Conservation (phyloP, 2,113 vertebrate species). For the Plotosus lineatus region DNA sequence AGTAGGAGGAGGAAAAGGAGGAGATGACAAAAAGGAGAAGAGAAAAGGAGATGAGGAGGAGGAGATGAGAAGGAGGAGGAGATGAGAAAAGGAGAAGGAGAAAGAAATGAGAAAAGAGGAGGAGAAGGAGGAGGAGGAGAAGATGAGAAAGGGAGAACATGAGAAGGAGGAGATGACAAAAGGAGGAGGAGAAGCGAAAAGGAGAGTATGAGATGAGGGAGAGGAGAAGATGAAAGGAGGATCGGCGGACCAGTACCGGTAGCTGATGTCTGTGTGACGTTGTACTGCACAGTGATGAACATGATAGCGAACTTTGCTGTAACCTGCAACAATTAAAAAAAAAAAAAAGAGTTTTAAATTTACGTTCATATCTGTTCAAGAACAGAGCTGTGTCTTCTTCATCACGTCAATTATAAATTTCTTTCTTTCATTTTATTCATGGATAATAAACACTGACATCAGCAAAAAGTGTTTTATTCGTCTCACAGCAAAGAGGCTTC, state of each 20-base stretch:
- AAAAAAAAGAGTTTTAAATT: not conserved
- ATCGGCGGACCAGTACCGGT: slow-evolving; percentile 61
- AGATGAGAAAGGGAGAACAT: not conserved
- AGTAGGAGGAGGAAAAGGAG: too few relatives aligned
- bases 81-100: not conserved
- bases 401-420: too few relatives aligned
- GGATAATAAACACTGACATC: too few relatives aligned
- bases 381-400: not conserved
- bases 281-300: slow-evolving; percentile 84
- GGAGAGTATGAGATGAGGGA: too few relatives aligned
- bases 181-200: not conserved
- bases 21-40: not conserved
- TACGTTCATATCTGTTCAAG: not conserved
- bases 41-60: not conserved
- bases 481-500: not conserved
- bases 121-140: not conserved
- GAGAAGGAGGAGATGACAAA: too few relatives aligned
- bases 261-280: slow-evolving; percentile 78
- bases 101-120: not conserved
- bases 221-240: not conserved
- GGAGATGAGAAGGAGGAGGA: not conserved
- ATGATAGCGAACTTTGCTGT: slow-evolving; percentile 76
- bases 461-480: not conserved
- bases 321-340: slow-evolving; percentile 65
- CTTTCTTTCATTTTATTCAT: too few relatives aligned